These are phyloP conservation scores for Kryphioiulus occultus DNA, from an alignment of 2,888 invertebrate genomes.

Conservation along the genomic window DNA sequence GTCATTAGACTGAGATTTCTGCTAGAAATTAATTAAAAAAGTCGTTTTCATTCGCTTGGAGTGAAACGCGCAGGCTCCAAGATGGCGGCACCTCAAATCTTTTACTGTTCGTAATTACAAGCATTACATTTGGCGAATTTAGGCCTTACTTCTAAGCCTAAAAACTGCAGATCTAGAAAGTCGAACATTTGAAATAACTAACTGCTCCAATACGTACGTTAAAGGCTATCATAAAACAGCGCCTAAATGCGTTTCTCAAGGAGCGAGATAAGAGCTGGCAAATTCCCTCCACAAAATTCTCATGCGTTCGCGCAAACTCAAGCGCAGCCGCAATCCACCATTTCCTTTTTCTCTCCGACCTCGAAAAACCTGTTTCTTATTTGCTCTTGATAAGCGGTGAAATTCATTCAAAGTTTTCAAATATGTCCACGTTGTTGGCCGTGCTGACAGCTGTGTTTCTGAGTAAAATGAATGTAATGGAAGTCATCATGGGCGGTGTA, in stretches of 20 bases:
- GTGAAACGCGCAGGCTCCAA: constrained; percentile 53
- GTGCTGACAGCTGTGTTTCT: not conserved
- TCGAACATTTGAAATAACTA: not conserved
- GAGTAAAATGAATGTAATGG: not conserved
- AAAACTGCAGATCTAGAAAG: not conserved
- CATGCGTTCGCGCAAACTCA: constrained; percentile 43
- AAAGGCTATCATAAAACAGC: not conserved
- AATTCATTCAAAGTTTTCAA: not conserved
- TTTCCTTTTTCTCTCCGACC: constrained; percentile 35
- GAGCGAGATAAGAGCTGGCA: not conserved
- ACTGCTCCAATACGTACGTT: not conserved
- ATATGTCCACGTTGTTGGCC: not conserved
- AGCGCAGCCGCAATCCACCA: constrained; percentile 48
- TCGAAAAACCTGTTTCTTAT: not conserved
- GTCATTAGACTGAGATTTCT: not conserved
- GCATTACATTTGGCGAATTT: not conserved
- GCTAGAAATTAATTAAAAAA: not conserved
- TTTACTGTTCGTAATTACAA: constrained; percentile 6
- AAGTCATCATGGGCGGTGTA: not conserved
- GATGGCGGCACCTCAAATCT: constrained; percentile 49
- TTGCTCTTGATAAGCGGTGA: not conserved
- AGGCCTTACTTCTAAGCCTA: not conserved
- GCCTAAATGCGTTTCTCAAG: not conserved
- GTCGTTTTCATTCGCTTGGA: not conserved
- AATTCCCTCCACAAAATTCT: not conserved